These are phyloP conservation scores for Potamarius usumacintae DNA, from an alignment of 2,113 vertebrate species.

Conservation along the genomic window DNA sequence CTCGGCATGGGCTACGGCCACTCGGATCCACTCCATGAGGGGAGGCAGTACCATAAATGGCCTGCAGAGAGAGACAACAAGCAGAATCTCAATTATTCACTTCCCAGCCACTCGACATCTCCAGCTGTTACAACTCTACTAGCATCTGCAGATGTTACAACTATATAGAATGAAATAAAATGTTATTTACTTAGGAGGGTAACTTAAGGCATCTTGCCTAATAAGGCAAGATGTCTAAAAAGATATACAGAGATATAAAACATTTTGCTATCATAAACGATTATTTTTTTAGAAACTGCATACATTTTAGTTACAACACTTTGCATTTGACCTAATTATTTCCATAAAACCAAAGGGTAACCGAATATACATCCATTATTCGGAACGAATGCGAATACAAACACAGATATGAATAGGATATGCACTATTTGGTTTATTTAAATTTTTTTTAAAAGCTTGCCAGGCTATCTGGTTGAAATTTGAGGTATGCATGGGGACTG, in stretches of 20 bases:
- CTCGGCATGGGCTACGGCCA: slow-evolving; percentile 89
- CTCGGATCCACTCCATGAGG: slow-evolving; percentile 97
- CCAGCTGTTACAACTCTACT: background rate
- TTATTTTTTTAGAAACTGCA: background rate
- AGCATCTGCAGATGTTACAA: background rate
- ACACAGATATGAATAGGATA: background rate
- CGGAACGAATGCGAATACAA: background rate
- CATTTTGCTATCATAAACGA: background rate
- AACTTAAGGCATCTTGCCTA: background rate
- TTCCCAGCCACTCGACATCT: background rate
- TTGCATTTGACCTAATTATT: background rate
- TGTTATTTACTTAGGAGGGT: background rate
- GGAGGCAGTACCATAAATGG: slow-evolving; percentile 94
- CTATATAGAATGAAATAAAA: background rate
- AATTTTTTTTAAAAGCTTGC: background rate
- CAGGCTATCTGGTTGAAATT: background rate
- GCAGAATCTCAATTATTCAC: slow-evolving; percentile 5
- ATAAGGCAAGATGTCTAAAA: background rate
- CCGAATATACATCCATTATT: background rate
- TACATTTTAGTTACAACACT: background rate
- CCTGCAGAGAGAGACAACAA: slow-evolving; percentile 76
- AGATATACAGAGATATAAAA: background rate
- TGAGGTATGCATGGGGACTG: background rate
- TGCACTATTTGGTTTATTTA: background rate
- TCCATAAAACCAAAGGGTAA: background rate